Conservation (phyloP, 2,888 invertebrate genomes). For the Andrena minutula region DNA sequence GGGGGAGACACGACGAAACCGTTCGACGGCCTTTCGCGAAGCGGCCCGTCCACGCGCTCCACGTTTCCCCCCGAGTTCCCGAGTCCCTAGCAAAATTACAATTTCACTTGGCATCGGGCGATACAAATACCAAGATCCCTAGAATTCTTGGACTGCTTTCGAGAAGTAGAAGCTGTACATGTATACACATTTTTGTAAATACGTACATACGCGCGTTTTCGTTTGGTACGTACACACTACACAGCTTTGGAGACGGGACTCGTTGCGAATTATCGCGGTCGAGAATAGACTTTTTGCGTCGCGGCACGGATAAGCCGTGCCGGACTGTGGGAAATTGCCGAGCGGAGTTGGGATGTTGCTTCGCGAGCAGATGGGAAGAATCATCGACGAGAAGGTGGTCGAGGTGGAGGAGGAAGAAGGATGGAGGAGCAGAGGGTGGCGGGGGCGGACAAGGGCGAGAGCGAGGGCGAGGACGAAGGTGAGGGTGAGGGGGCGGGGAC, state of each 20-base stretch:
- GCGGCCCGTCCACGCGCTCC: neutral
- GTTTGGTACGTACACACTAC: too few species aligned
- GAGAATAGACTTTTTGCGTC: neutral
- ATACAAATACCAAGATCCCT: too few species aligned
- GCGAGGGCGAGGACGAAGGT: slow-evolving; percentile 3
- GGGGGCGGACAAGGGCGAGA: slow-evolving; percentile 23
- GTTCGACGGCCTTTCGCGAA: slow-evolving; percentile 4
- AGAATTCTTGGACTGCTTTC: too few species aligned
- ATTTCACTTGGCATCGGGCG: too few species aligned
- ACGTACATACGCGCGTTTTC: neutral
- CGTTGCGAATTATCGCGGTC: neutral
- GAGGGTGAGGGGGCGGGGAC: slow-evolving; percentile 29
- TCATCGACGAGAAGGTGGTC: slow-evolving; percentile 56
- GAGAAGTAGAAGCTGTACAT: too few species aligned
- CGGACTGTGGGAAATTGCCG: slow-evolving; percentile 37
- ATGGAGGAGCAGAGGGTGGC: slow-evolving; percentile 1
- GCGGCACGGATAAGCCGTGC: neutral
- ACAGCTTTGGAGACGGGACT: neutral
- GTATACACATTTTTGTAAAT: too few species aligned
- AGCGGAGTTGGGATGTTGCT: slow-evolving; percentile 49
- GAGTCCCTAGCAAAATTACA: neutral
- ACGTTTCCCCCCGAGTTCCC: too few species aligned
- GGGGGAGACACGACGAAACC: slow-evolving; percentile 20
- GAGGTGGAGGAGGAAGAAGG: slow-evolving; percentile 31
- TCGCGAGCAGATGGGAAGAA: slow-evolving; percentile 61